Evolutionary conservation across 1,140 invertebrate species (phyloP).

Genomic region (Aculops lycopersici): DNA sequence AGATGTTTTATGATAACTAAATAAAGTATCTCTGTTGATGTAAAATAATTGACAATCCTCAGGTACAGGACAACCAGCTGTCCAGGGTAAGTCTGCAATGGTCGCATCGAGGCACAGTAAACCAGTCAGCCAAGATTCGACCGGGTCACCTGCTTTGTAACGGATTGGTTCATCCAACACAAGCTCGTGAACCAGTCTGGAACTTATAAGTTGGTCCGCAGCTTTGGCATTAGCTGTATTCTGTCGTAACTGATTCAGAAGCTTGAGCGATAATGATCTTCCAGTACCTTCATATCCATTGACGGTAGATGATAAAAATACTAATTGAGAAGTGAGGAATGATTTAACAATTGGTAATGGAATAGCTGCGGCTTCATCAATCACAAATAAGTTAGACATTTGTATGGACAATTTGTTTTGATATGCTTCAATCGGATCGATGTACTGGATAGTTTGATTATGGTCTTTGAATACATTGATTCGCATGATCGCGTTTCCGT

Average conservation of each 20-base stretch:
- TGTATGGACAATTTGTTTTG: conserved; percentile 33
- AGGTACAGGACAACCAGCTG: conserved; percentile 49
- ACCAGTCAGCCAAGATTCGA: conserved; percentile 69
- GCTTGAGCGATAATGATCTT: conserved; percentile 67
- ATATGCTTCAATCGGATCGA: conserved; percentile 59
- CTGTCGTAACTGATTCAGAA: conserved; percentile 52
- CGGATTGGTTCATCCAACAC: conserved; percentile 76
- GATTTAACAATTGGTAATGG: conserved; percentile 68
- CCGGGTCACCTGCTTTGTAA: conserved; percentile 49
- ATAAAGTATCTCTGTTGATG: conserved; percentile 53
- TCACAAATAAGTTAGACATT: conserved; percentile 58
- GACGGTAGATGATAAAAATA: conserved; percentile 84
- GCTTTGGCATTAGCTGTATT: conserved; percentile 16
- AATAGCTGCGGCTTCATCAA: conserved; percentile 96
- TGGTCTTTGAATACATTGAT: conserved; percentile 64
- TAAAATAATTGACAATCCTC: conserved; percentile 46
- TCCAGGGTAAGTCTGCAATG: conserved; percentile 23
- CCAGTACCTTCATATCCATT: conserved; percentile 98
- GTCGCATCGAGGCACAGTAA: conserved; percentile 64
- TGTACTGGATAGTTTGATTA: conserved; percentile 91
- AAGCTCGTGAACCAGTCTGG: conserved; percentile 18
- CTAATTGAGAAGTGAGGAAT: conserved; percentile 63
- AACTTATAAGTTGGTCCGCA: conserved; percentile 10
- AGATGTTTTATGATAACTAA: conserved; percentile 81
- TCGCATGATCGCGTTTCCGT: conserved; percentile 75